Conservation (phyloP, 2,888 invertebrate genomes). For the Xestoiulus laeticollis region DNA sequence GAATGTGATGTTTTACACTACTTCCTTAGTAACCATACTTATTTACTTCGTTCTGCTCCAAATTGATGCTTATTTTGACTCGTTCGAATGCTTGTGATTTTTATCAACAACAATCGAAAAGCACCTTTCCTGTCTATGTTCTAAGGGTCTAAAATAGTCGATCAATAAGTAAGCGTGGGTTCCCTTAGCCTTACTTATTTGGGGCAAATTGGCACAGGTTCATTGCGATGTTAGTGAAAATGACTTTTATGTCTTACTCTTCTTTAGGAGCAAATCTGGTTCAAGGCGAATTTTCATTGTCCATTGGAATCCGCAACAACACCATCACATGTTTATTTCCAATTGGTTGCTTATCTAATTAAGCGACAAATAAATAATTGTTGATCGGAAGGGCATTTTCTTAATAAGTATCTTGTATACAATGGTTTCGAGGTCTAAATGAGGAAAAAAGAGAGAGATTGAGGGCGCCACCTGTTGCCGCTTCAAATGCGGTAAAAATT, state of each 20-base stretch:
- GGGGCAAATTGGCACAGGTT: background rate
- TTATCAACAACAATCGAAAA: background rate
- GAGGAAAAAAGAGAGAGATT: background rate
- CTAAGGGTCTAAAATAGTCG: background rate
- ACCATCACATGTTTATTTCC: background rate
- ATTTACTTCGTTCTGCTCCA: background rate
- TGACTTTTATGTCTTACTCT: background rate
- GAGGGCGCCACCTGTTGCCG: constrained; percentile 8
- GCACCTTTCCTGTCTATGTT: background rate
- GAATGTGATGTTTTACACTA: background rate
- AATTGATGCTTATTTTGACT: background rate
- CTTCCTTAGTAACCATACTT: background rate
- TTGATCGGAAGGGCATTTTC: background rate
- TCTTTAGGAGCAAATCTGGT: background rate
- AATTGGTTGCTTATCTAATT: background rate
- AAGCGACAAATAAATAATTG: background rate
- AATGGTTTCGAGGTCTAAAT: background rate
- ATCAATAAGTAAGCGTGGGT: constrained; percentile 3
- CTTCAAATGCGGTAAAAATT: background rate
- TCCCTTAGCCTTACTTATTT: background rate
- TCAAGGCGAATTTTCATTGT: background rate
- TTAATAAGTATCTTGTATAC: background rate
- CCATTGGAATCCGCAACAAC: background rate
- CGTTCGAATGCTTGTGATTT: background rate
- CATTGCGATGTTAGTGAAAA: background rate